Evolutionary conservation across 2,113 vertebrate genomes (phyloP), one percentile per base, ranked within the genome.

Genomic region (Albula goreensis): DNA sequence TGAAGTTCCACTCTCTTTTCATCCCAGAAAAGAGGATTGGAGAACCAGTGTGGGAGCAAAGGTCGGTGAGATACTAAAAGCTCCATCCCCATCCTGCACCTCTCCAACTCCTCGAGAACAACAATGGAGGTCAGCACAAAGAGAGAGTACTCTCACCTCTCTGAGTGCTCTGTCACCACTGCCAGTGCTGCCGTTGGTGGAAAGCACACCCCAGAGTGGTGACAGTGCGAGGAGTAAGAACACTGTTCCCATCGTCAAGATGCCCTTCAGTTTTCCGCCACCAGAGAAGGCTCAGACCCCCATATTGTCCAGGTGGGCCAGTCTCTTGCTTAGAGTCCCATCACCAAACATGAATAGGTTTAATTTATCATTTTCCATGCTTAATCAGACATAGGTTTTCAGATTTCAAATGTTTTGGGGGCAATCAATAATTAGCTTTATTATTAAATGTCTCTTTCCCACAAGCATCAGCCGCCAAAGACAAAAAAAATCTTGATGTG

Each of bases 121-220:
- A 88, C 49, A 70, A 88, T 82, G 90, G 86, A 31, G 81, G 91
- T 15, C 78, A 22, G n/a, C 79, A 87, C 89, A 41, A 87, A 85
- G 25, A 86, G 90, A 90, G 90, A 90, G 78, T 90, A 86, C 89
- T 91, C 89, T 85, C 89, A 91, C 19, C 25, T 6, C 25, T 48
- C 77, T 19, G 7, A 70, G 66, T 19, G 8, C 13, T 12, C 25
- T 41, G 9, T 41, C 49, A 5, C 70, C 8, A 2, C 78, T n/a
- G 25, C 74, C 25, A 41, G 31, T 41, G 3, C 13, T 25, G 9
- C n/a, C 53, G 50, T 41, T 63, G 51, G 57, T 12, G 12, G 78
- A 79, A 50, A 80, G 80, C 89, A 0, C 90, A 89, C 15, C 78
- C 90, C 70, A 17, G 52, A 2, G 11, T 85, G 78, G 2, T 83